Percentiles rank a stretch among this genome's conserved stretches.
These are phyloP conservation scores for Dasyprocta punctata DNA, from an alignment of 2,113 vertebrate species.

Conservation along the genomic window DNA sequence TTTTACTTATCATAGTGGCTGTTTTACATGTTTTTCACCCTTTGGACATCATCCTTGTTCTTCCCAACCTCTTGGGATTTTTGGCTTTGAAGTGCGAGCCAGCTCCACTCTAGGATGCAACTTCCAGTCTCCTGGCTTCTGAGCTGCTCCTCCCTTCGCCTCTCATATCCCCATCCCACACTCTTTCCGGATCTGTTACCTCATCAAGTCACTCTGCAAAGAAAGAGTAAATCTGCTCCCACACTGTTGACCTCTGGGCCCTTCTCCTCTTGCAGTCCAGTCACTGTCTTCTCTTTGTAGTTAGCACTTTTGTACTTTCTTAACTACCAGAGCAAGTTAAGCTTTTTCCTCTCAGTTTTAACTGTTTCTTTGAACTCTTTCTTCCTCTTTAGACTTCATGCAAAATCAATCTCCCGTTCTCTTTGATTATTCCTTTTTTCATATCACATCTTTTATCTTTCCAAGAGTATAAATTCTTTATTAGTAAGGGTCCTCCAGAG, in stretches of 20 bases:
- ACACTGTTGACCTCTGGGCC: background rate
- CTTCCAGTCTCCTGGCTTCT: background rate
- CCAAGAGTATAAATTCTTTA: background rate
- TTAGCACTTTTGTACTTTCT: slow-evolving; percentile 6
- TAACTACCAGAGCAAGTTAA: background rate
- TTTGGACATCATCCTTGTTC: background rate
- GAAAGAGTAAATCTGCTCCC: background rate
- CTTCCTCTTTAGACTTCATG: background rate
- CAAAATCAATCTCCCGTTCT: background rate
- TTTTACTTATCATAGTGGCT: background rate
- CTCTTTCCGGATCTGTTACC: background rate
- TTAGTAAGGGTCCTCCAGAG: background rate
- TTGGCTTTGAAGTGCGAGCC: background rate
- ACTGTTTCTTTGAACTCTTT: background rate
- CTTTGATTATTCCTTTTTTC: background rate
- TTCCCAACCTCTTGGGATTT: background rate
- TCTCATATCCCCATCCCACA: background rate
- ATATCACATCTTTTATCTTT: background rate
- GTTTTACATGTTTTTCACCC: background rate
- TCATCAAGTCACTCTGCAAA: background rate
- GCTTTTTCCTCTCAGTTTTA: background rate
- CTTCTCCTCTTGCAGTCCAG: background rate
- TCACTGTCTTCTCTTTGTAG: background rate
- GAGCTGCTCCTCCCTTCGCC: background rate
- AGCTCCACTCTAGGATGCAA: background rate